Evolutionary conservation across 2,113 vertebrate genomes (phyloP).

Genomic region (Sisor rabdophorus): DNA sequence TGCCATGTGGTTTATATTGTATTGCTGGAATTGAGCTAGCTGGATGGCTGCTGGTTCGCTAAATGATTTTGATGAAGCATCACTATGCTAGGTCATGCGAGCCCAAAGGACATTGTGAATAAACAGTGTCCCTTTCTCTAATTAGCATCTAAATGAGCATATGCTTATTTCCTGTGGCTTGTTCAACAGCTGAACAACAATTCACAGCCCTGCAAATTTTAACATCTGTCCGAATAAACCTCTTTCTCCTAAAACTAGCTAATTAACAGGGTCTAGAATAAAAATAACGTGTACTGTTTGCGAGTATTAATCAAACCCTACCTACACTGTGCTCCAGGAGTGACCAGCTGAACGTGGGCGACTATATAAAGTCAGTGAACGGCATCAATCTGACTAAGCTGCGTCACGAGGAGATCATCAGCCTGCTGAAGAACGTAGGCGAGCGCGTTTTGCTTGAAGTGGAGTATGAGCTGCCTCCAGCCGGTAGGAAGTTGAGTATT

Average conservation of each 20-base stretch:
- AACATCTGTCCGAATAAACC: slow-evolving; percentile 13
- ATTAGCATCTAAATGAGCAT: slow-evolving; percentile 52
- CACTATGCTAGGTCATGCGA: slow-evolving; percentile 33
- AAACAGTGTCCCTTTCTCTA: slow-evolving; percentile 45
- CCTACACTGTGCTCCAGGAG: slow-evolving; percentile 70
- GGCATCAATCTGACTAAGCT: slow-evolving; percentile 93
- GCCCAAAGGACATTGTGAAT: slow-evolving; percentile 37
- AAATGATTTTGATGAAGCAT: slow-evolving; percentile 41
- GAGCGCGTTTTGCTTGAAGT: slow-evolving; percentile 95
- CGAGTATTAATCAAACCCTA: neutral
- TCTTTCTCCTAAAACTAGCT: neutral
- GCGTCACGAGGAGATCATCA: slow-evolving; percentile 95
- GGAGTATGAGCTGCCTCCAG: slow-evolving; percentile 90
- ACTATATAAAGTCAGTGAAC: slow-evolving; percentile 95
- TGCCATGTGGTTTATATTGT: neutral
- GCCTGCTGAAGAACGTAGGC: slow-evolving; percentile 90
- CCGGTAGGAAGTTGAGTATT: slow-evolving; percentile 70
- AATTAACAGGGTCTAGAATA: neutral
- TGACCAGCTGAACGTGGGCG: slow-evolving; percentile 90
- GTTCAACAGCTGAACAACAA: slow-evolving; percentile 24
- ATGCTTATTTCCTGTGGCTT: slow-evolving; percentile 32
- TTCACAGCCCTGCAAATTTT: slow-evolving; percentile 13
- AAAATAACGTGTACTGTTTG: neutral
- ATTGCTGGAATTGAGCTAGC: slow-evolving; percentile 6
- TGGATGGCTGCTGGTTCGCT: slow-evolving; percentile 13